Percentiles rank a stretch among this genome's conserved stretches.
Evolutionary conservation across 2,797 vertebrate species (phyloP).

Genomic region (Manis crassicaudata): DNA sequence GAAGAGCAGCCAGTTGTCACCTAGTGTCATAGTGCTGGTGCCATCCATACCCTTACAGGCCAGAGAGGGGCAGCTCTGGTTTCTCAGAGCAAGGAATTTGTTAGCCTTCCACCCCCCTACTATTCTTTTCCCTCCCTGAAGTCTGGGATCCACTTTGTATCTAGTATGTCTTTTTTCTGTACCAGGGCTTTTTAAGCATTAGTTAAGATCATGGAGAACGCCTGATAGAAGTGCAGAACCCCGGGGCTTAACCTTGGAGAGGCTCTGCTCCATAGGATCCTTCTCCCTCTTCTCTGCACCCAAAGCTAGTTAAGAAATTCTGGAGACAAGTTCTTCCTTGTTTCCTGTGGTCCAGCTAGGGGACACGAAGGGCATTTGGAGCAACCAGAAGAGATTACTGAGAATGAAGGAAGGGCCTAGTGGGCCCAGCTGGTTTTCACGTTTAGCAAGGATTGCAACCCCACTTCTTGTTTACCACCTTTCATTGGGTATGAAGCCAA

Average conservation of each 20-base stretch:
- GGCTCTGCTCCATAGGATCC: not conserved
- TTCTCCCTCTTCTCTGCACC: not conserved
- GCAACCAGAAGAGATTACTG: not conserved
- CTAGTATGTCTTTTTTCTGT: not conserved
- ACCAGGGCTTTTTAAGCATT: not conserved
- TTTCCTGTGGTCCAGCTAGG: not conserved
- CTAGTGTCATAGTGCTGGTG: not conserved
- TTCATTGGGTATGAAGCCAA: not conserved
- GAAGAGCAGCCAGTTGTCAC: not conserved
- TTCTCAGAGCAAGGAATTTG: not conserved
- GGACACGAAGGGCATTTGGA: not conserved
- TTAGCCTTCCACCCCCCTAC: not conserved
- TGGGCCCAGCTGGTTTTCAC: not conserved
- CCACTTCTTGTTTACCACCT: not conserved
- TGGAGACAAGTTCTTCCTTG: not conserved
- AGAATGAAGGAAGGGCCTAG: not conserved
- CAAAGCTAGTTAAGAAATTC: conserved; percentile 39
- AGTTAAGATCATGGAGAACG: not conserved
- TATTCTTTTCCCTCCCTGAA: not conserved
- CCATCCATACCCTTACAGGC: not conserved
- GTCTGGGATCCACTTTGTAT: not conserved
- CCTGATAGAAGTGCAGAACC: not conserved
- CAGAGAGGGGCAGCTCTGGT: not conserved
- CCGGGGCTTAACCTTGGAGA: not conserved
- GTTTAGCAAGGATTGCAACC: not conserved